Conservation (phyloP, 2,888 invertebrate species). For the Pandemis corylana region DNA sequence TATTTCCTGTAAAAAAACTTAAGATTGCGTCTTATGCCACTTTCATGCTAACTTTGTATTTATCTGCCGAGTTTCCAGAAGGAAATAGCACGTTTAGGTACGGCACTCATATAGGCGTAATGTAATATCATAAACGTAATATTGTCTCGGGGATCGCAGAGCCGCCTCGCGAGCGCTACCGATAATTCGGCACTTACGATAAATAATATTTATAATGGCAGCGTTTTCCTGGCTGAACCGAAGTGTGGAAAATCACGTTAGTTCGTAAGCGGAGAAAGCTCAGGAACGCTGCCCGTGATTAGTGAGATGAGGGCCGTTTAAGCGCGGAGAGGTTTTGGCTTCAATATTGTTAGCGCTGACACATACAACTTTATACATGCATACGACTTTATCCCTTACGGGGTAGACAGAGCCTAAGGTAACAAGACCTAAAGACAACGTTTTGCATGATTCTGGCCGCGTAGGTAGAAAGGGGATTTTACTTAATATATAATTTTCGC, state of each 20-base stretch:
- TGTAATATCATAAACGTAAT: constrained; percentile 29
- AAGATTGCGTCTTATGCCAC: background rate
- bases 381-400: too few species aligned
- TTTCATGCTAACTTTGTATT: background rate
- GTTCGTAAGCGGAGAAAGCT: constrained; percentile 67
- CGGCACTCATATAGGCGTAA: constrained; percentile 18
- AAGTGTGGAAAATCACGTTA: constrained; percentile 60
- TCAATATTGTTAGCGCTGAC: constrained; percentile 56
- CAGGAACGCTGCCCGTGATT: constrained; percentile 54
- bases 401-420: too few species aligned
- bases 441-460: too few species aligned
- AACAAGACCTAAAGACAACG: too few species aligned
- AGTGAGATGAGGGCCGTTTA: constrained; percentile 61
- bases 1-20: background rate
- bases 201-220: constrained; percentile 43
- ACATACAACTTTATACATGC: constrained; percentile 17
- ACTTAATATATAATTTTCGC: too few species aligned
- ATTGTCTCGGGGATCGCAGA: constrained; percentile 15
- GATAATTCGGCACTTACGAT: constrained; percentile 38
- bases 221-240: constrained; percentile 55
- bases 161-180: constrained; percentile 4
- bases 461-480: too few species aligned
- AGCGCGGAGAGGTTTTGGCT: constrained; percentile 52
- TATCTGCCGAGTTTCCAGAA: background rate
- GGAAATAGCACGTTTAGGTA: background rate